These are phyloP conservation scores for Chymomyza procnemis DNA, from an alignment of 2,888 invertebrate species.

Conservation along the genomic window DNA sequence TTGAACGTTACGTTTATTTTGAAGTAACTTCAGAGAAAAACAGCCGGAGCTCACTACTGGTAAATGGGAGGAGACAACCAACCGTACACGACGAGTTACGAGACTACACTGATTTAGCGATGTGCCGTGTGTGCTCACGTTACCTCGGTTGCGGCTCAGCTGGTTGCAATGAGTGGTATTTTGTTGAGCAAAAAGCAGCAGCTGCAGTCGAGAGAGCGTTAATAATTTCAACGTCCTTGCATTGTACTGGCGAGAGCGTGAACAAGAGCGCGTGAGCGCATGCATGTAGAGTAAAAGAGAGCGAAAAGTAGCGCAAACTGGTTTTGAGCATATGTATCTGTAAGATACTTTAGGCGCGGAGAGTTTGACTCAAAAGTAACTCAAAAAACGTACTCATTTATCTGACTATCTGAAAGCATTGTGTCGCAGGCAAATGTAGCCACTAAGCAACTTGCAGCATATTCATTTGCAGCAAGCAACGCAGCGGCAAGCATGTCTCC, in stretches of 20 bases:
- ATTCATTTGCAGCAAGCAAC: slow-evolving; percentile 11
- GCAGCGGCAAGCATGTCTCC: background rate
- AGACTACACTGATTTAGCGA: slow-evolving; percentile 75
- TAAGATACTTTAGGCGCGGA: background rate
- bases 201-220: slow-evolving; percentile 35
- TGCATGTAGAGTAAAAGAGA: slow-evolving; percentile 14
- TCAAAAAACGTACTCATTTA: slow-evolving; percentile 52
- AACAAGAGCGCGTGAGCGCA: slow-evolving; percentile 10
- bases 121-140: slow-evolving; percentile 57
- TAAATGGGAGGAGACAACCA: slow-evolving; percentile 32
- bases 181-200: slow-evolving; percentile 12
- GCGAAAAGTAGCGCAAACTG: background rate
- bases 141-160: slow-evolving; percentile 67
- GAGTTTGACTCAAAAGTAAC: slow-evolving; percentile 12
- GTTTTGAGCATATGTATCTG: background rate
- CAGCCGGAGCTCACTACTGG: background rate
- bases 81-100: slow-evolving; percentile 75
- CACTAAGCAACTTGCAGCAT: background rate
- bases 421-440: background rate
- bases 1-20: slow-evolving; percentile 6
- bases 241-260: slow-evolving; percentile 22
- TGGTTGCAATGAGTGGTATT: slow-evolving; percentile 5
- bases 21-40: background rate
- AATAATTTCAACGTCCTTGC: slow-evolving; percentile 42
- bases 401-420: slow-evolving; percentile 25